Evolutionary conservation across 2,797 vertebrate genomes (phyloP).

Genomic region (Pelochelys cantorii): DNA sequence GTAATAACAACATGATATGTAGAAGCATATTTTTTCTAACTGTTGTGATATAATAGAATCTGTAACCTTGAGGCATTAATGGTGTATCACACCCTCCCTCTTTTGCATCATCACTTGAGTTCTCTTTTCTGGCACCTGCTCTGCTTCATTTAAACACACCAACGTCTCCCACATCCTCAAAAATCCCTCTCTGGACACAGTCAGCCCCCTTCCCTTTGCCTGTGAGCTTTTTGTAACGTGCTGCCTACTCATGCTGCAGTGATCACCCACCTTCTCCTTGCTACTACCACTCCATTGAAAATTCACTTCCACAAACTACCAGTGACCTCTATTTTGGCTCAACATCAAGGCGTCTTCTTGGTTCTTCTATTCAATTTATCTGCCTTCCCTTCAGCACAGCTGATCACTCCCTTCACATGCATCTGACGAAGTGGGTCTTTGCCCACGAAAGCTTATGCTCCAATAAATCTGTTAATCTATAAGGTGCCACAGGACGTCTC

Average conservation of each 20-base stretch:
- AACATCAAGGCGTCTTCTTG: not conserved
- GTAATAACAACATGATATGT: not conserved
- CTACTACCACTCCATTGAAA: rapidly evolving
- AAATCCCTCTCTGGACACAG: not conserved
- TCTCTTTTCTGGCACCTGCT: not conserved
- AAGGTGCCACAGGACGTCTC: no score
- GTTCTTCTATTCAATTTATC: not conserved
- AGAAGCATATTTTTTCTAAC: not conserved
- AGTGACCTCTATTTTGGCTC: not conserved
- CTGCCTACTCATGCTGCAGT: not conserved
- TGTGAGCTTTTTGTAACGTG: not conserved
- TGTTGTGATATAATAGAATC: not conserved
- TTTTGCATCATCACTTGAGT: not conserved
- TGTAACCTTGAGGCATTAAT: not conserved
- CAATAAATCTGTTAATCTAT: no score
- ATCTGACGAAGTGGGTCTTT: no score
- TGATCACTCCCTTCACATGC: not conserved
- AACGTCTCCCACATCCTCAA: not conserved
- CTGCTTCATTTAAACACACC: not conserved
- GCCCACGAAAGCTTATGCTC: no score
- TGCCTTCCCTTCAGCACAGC: not conserved
- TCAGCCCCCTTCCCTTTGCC: not conserved
- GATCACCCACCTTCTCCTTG: not conserved
- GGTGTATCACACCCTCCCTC: not conserved
- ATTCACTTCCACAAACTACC: not conserved